Evolutionary conservation across 2,888 invertebrate species (phyloP).

Genomic region (Acheta domesticus): DNA sequence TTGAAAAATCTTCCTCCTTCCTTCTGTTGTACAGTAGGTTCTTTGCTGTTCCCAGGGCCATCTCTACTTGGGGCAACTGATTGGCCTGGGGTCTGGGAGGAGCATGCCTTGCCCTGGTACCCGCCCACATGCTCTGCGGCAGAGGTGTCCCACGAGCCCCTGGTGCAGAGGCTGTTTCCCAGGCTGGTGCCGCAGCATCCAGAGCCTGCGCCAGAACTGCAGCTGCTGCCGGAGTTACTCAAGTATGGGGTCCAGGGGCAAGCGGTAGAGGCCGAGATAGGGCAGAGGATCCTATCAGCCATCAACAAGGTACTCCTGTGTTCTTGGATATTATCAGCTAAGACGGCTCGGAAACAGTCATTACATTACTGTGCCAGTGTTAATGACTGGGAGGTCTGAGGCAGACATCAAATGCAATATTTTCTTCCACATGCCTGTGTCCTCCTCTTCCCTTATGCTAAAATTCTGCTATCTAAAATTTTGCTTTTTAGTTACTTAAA

Average conservation of each 20-base stretch:
- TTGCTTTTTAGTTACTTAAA: too few relatives aligned
- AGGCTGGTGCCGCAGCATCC: background rate
- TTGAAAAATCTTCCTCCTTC: too few relatives aligned
- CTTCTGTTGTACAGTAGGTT: too few relatives aligned
- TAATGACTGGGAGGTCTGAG: too few relatives aligned
- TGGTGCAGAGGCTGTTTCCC: background rate
- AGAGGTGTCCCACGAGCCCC: background rate
- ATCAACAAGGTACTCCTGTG: constrained; percentile 57
- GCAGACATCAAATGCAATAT: too few relatives aligned
- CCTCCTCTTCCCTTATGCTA: too few relatives aligned
- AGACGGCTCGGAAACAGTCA: too few relatives aligned
- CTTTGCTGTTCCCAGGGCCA: constrained; percentile 47
- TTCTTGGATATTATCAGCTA: too few relatives aligned
- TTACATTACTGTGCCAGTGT: too few relatives aligned
- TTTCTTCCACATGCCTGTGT: too few relatives aligned
- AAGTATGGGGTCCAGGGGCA: constrained; percentile 47
- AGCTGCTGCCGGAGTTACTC: constrained; percentile 44
- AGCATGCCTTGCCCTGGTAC: constrained; percentile 73
- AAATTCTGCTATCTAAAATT: too few relatives aligned
- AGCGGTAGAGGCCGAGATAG: constrained; percentile 66
- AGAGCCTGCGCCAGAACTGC: constrained; percentile 34
- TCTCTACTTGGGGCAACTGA: constrained; percentile 57
- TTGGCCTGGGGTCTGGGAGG: constrained; percentile 58
- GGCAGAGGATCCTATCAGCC: constrained; percentile 70
- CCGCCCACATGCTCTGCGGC: constrained; percentile 61